Evolutionary conservation across 1,140 invertebrate genomes (phyloP).

Genomic region (Spodoptera litura): DNA sequence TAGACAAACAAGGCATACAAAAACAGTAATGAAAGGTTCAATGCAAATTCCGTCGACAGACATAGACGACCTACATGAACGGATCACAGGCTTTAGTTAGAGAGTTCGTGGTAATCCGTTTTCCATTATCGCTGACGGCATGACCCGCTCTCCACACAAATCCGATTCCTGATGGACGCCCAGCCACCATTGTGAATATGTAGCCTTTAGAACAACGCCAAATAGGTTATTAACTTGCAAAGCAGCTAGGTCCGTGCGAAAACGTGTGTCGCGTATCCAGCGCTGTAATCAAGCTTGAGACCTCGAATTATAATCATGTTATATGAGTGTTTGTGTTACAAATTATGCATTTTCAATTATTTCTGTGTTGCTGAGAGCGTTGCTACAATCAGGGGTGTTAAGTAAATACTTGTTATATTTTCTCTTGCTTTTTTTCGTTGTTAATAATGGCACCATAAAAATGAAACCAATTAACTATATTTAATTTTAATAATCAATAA

Average conservation of each 20-base stretch:
- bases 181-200: slow-evolving; percentile 54
- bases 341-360: too few species aligned
- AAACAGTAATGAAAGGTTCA: slow-evolving; percentile 24
- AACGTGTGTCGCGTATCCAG: slow-evolving; percentile 1
- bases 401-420: too few species aligned
- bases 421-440: too few species aligned
- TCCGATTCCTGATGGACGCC: slow-evolving; percentile 56
- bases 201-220: slow-evolving; percentile 51
- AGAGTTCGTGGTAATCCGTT: slow-evolving; percentile 63
- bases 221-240: slow-evolving; percentile 63
- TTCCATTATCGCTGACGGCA: slow-evolving; percentile 64
- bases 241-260: slow-evolving; percentile 46
- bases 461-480: too few species aligned
- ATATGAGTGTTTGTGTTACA: too few species aligned
- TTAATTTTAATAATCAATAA: too few species aligned
- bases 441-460: too few species aligned
- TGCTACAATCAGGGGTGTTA: too few species aligned
- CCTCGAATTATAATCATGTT: neutral
- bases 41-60: slow-evolving; percentile 39
- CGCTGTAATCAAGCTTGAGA: slow-evolving; percentile 38
- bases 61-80: slow-evolving; percentile 43
- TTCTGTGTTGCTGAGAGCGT: too few species aligned
- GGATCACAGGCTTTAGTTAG: slow-evolving; percentile 57
- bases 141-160: slow-evolving; percentile 53
- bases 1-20: slow-evolving; percentile 35